Conservation (phyloP, 2,797 vertebrate species). For the Clarias fuscus region DNA sequence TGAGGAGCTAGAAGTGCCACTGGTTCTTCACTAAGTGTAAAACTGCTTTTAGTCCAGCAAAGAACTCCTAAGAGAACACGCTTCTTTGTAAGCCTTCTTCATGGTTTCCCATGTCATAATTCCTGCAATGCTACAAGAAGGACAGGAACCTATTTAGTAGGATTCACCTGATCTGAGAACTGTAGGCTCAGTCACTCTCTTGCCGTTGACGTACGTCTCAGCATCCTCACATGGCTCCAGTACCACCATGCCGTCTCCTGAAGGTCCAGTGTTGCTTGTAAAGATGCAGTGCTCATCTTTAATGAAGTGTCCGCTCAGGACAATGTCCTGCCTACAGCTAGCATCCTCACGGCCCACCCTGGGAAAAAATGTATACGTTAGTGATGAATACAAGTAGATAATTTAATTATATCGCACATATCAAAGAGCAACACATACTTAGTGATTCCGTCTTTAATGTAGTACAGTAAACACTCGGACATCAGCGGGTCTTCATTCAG, state of each 20-base stretch:
- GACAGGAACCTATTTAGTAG: background rate
- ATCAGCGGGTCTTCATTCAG: conserved; percentile 97
- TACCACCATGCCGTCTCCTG: conserved; percentile 88
- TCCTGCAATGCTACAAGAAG: background rate
- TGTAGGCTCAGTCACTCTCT: conserved; percentile 87
- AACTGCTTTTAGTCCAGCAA: background rate
- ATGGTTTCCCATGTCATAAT: background rate
- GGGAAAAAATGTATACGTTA: conserved; percentile 25
- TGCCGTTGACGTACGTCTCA: conserved; percentile 95
- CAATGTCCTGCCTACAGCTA: conserved; percentile 94
- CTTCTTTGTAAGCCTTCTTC: background rate
- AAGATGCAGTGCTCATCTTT: conserved; percentile 95
- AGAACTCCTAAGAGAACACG: background rate
- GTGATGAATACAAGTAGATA: background rate
- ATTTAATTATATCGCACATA: no score
- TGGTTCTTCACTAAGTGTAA: background rate
- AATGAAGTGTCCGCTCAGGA: conserved; percentile 96
- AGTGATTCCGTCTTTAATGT: conserved; percentile 96
- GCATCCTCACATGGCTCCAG: conserved; percentile 91
- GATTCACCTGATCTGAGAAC: conserved; percentile 87
- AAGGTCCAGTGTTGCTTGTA: conserved; percentile 82
- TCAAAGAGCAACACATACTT: conserved; percentile 75
- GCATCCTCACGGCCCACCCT: conserved; percentile 95
- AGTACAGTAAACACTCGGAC: conserved; percentile 98
- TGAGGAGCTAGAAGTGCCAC: background rate